Percentiles rank a stretch among this genome's conserved stretches.
Conservation (phyloP, 53 echinoderm and acorn worm genomes). For the Holothuria scabra region DNA sequence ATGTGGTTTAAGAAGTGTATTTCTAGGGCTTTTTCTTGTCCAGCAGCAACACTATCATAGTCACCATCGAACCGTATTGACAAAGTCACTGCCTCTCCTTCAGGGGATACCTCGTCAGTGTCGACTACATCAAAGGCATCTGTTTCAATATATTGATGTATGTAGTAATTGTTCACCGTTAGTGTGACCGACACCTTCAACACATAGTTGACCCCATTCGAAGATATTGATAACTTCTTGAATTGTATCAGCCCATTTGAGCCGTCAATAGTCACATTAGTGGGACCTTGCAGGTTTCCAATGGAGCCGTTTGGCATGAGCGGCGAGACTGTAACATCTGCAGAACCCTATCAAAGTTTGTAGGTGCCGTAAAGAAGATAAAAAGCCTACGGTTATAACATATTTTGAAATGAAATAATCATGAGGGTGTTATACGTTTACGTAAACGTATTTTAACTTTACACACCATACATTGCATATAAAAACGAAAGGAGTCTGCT, state of each 20-base stretch:
- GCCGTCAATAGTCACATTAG: conserved; percentile 69
- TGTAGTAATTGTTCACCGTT: conserved; percentile 58
- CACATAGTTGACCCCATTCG: conserved; percentile 74
- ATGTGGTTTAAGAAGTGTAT: conserved; percentile 78
- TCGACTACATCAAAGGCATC: conserved; percentile 79
- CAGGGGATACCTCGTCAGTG: background rate
- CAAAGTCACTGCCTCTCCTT: conserved; percentile 56
- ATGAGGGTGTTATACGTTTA: too few species aligned
- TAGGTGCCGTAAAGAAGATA: background rate
- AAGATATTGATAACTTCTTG: conserved; percentile 69
- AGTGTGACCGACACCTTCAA: conserved; percentile 66
- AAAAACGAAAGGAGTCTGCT: too few species aligned
- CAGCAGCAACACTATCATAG: conserved; percentile 71
- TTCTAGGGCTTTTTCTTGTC: conserved; percentile 65
- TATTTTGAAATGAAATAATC: too few species aligned
- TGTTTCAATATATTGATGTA: conserved; percentile 34
- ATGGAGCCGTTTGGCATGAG: conserved; percentile 80
- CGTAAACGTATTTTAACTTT: too few species aligned
- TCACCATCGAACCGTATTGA: conserved; percentile 69
- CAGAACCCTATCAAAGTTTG: conserved; percentile 83
- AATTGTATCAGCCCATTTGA: conserved; percentile 67
- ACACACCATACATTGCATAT: too few species aligned
- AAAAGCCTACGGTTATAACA: too few species aligned
- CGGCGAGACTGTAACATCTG: conserved; percentile 62
- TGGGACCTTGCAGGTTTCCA: conserved; percentile 66